A percentile compares a stretch with the other conserved stretches of the same genome.
These are phyloP conservation scores for Platysternon megacephalum DNA, from an alignment of 2,113 vertebrate species.

Conservation along the genomic window DNA sequence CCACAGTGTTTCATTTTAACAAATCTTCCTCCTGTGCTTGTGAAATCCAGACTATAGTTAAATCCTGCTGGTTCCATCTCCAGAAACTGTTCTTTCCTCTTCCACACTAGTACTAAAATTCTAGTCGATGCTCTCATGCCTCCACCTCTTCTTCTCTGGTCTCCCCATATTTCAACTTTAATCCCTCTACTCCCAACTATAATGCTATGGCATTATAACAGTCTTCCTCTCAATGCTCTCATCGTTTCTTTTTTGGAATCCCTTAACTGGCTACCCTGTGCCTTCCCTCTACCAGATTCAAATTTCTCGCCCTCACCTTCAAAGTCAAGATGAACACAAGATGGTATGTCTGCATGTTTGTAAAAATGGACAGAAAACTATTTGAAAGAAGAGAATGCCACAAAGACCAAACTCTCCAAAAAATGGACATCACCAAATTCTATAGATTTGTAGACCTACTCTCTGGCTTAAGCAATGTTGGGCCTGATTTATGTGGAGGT, in stretches of 20 bases:
- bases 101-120: neutral
- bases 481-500: neutral
- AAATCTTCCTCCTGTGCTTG: neutral
- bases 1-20: neutral
- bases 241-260: neutral
- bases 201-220: neutral
- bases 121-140: accelerated
- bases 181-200: neutral
- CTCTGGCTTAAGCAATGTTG: no score
- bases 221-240: neutral
- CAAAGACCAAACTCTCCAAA: neutral
- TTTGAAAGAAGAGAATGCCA: neutral
- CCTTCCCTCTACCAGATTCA: neutral
- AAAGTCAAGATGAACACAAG: neutral
- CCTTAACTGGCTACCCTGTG: neutral
- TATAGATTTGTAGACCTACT: neutral
- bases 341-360: neutral
- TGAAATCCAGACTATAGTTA: neutral
- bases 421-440: neutral
- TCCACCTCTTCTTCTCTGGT: neutral
- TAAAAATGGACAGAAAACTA: neutral
- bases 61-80: neutral
- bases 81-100: neutral
- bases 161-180: neutral
- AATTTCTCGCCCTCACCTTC: neutral